Conservation (phyloP, 2,888 invertebrate species). For the Therioaphis trifolii region DNA sequence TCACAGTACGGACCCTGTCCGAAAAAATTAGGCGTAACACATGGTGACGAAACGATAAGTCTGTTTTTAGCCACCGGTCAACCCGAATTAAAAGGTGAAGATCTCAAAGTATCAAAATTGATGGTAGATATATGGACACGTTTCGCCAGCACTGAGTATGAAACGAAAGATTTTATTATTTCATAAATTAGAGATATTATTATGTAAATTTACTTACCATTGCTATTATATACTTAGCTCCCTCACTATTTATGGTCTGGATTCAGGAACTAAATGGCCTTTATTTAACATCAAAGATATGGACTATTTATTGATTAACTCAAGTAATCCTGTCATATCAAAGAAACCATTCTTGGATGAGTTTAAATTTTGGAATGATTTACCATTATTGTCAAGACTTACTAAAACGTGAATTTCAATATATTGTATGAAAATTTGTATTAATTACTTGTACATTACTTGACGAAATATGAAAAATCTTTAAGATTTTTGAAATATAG, state of each 20-base stretch:
- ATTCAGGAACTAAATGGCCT: neutral
- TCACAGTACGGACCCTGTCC: neutral
- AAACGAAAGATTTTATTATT: neutral
- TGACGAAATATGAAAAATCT: too few species aligned
- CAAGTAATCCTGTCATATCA: neutral
- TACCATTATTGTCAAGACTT: neutral
- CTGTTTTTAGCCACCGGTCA: neutral
- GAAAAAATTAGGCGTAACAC: slow-evolving; percentile 25
- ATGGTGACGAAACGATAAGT: slow-evolving; percentile 60
- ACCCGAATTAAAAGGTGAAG: neutral
- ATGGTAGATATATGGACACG: slow-evolving; percentile 52
- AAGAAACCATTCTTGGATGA: neutral
- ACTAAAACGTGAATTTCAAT: too few species aligned
- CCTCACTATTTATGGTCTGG: neutral
- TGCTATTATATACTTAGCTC: too few species aligned
- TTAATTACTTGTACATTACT: too few species aligned
- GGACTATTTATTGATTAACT: neutral
- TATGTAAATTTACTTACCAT: too few species aligned
- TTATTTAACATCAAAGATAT: neutral
- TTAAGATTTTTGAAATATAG: too few species aligned
- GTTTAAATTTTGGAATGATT: slow-evolving; percentile 11
- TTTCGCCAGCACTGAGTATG: slow-evolving; percentile 43
- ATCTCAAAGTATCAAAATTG: slow-evolving; percentile 49
- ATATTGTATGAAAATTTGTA: too few species aligned
- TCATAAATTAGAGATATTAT: too few species aligned